These are phyloP conservation scores for Triplophysa tibetana DNA, from an alignment of 2,113 vertebrate species.

Conservation along the genomic window DNA sequence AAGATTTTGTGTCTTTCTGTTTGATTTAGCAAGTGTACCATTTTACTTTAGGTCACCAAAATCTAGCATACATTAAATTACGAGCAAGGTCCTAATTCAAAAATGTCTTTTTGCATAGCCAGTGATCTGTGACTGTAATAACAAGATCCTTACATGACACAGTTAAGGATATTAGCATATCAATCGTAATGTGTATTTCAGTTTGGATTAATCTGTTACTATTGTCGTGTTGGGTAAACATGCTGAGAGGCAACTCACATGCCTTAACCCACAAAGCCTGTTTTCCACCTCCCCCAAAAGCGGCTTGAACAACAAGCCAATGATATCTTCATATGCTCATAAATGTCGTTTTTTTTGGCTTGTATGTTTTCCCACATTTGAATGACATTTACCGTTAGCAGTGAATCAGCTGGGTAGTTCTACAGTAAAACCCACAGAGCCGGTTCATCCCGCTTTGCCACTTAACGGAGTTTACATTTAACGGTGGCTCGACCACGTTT, in stretches of 20 bases:
- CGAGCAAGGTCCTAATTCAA: no score
- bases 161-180: conserved; percentile 1
- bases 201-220: conserved; percentile 36
- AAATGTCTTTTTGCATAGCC: no score
- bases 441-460: conserved; percentile 70
- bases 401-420: conserved; percentile 73
- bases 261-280: conserved; percentile 5
- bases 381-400: conserved; percentile 77
- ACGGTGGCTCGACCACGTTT: conserved; percentile 61
- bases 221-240: conserved; percentile 35
- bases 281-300: conserved; percentile 23
- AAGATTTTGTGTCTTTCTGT: no score
- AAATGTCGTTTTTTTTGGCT: conserved; percentile 17
- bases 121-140: background rate
- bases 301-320: conserved; percentile 24
- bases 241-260: background rate
- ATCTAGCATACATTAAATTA: no score
- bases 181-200: conserved; percentile 28
- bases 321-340: conserved; percentile 7
- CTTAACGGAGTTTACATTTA: conserved; percentile 77
- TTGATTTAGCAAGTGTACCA: no score
- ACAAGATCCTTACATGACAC: background rate
- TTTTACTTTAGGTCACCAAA: no score
- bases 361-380: conserved; percentile 57
- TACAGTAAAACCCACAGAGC: conserved; percentile 63